A percentile compares a stretch with the other conserved stretches of the same genome.
These are phyloP conservation scores for Pseudachorutes palmiensis DNA, from an alignment of 1,140 invertebrate species.

Conservation along the genomic window DNA sequence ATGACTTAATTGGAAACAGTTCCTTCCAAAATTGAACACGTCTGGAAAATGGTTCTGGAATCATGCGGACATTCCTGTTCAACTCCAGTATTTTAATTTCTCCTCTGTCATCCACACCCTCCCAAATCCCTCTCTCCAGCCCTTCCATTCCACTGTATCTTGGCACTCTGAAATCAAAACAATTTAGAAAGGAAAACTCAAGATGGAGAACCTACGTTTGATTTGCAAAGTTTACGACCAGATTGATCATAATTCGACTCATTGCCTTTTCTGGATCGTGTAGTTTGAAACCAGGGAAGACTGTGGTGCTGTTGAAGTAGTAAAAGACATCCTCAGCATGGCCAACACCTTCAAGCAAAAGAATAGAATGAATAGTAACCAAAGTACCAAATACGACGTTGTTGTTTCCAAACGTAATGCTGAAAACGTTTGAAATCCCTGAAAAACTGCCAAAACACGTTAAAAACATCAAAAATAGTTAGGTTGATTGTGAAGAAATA, in stretches of 20 bases:
- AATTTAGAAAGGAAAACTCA: neutral
- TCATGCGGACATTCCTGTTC: slow-evolving; percentile 20
- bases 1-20: too few species aligned
- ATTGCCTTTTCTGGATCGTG: slow-evolving; percentile 27
- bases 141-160: slow-evolving; percentile 14
- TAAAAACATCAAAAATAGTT: too few species aligned
- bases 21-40: slow-evolving; percentile 33
- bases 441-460: too few species aligned
- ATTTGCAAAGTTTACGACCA: slow-evolving; percentile 27
- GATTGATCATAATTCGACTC: slow-evolving; percentile 24
- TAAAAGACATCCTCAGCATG: slow-evolving; percentile 32
- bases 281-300: slow-evolving; percentile 19
- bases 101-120: slow-evolving; percentile 2
- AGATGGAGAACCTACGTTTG: neutral
- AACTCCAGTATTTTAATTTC: slow-evolving; percentile 23
- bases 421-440: too few species aligned
- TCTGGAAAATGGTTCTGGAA: slow-evolving; percentile 23
- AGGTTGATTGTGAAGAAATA: too few species aligned
- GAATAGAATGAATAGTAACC: too few species aligned
- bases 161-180: slow-evolving; percentile 20
- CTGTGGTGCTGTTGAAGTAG: slow-evolving; percentile 22
- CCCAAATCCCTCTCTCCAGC: slow-evolving; percentile 25
- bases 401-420: too few species aligned
- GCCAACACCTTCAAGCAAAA: slow-evolving; percentile 17
- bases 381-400: too few species aligned